Percentiles rank a stretch among this genome's conserved stretches.
These are phyloP conservation scores for Phymastichus coffea DNA, from an alignment of 1,140 invertebrate genomes.

Conservation along the genomic window DNA sequence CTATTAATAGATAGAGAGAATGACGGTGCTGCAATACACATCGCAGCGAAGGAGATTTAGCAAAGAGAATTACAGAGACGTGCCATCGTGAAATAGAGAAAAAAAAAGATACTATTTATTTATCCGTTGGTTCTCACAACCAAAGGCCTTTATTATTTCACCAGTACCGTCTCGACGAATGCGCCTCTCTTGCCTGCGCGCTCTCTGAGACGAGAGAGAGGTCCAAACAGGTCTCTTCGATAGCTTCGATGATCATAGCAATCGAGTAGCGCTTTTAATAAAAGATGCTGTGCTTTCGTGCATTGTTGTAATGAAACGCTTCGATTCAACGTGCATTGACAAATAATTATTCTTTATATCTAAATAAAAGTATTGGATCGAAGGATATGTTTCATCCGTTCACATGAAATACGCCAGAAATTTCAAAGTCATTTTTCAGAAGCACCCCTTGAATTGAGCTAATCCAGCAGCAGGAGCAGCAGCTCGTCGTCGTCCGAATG, in stretches of 20 bases:
- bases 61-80: conserved; percentile 51
- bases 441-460: conserved; percentile 1
- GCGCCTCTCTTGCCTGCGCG: too few relatives aligned
- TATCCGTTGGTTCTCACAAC: conserved; percentile 32
- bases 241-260: too few relatives aligned
- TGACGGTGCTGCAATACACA: conserved; percentile 35
- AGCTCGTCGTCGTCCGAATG: not conserved
- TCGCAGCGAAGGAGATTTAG: too few relatives aligned
- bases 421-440: too few relatives aligned
- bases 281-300: conserved; percentile 1
- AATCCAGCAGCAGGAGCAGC: too few relatives aligned
- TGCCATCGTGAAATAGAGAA: conserved; percentile 38
- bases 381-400: too few relatives aligned
- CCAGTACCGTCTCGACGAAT: conserved; percentile 10
- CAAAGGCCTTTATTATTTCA: conserved; percentile 4
- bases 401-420: too few relatives aligned
- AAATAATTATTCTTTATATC: too few relatives aligned
- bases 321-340: not conserved
- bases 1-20: conserved; percentile 48
- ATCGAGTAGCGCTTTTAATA: too few relatives aligned
- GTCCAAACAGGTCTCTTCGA: too few relatives aligned
- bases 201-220: too few relatives aligned
- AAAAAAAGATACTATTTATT: conserved; percentile 8
- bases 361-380: too few relatives aligned
- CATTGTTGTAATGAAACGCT: conserved; percentile 38